Base-by-base conservation (phyloP, 2,113 vertebrate species). In the Elgaria multicarinata region DNA sequence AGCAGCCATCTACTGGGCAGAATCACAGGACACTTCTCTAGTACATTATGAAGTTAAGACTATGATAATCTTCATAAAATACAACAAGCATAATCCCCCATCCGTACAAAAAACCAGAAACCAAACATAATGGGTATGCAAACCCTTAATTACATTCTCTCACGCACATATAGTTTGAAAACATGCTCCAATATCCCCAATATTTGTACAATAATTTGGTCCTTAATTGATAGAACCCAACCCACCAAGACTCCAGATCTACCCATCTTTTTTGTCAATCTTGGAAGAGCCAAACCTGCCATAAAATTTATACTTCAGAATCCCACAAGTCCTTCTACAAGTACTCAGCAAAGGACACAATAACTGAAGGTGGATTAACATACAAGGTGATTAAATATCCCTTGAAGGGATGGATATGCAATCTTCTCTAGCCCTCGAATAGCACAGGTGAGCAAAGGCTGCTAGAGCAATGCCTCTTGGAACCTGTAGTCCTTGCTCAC, bases 401-500 rank as follows among this genome's bases (percentile, higher is more conserved):
- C 8, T 31, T 71, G 31, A 85, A 71, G 28, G 36, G 8, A 46
- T 10, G 36, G 8, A 46, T 10, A 28, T 50, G 26, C 3, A 14
- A 4, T 42, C 66, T 71, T 71, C 42, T 69, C 12, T 72, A 72
- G 20, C 2, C 82, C 26, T 69, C 13, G 20, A 69, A 16, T 62
- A 81, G 1, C 46, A 83, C 13, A 46, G 88, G 6, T 90, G n/a
- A 50, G 75, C 39, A 20, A 66, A 8, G 36, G 13, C 13, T 28
- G 22, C 28, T 55, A 18, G 2, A 28, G 28, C 50, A 85, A 71
- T 26, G 16, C 66, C 64, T 80, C n/a, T 67, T 81, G 1, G 22
- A 28, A 83, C 6, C 3, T 26, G 7, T 44, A 26, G 46, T 71
- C 36, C 28, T 83, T 69, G 69, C 92, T 8, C 90, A 97, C 97